phyloP scores from a whole-genome alignment of 1,140 invertebrate species.

The Drosophila asahinai region DNA sequence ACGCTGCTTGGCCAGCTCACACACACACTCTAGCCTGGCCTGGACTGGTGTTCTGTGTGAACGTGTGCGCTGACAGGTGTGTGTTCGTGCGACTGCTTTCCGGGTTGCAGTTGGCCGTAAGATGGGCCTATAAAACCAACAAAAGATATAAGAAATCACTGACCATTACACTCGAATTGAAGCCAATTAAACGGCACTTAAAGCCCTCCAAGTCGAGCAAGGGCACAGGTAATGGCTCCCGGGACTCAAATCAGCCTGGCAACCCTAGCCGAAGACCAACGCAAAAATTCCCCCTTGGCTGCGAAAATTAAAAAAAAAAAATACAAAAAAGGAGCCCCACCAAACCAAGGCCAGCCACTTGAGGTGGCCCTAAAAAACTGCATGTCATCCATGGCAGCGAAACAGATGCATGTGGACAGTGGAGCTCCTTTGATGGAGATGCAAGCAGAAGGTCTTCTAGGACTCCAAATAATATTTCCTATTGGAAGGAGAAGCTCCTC shows the following conservation, averaged over 20 bases:
- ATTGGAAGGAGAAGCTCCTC: too few relatives aligned
- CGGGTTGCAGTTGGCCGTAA: slow-evolving; percentile 40
- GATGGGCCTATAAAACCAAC: slow-evolving; percentile 22
- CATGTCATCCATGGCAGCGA: slow-evolving; percentile 61
- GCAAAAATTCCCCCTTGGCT: slow-evolving; percentile 28
- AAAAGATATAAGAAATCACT: slow-evolving; percentile 9
- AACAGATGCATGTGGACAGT: slow-evolving; percentile 42
- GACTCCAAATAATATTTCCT: too few relatives aligned
- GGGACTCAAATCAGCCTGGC: slow-evolving; percentile 4
- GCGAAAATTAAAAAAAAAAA: slow-evolving; percentile 2
- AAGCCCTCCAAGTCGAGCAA: slow-evolving; percentile 37
- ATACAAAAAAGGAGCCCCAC: slow-evolving; percentile 34
- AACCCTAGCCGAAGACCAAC: slow-evolving; percentile 24
- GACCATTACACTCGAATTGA: slow-evolving; percentile 44
- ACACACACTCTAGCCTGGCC: neutral
- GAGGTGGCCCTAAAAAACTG: slow-evolving; percentile 72
- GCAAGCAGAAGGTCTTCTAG: neutral
- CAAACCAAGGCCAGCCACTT: slow-evolving; percentile 70
- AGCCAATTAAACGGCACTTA: slow-evolving; percentile 60
- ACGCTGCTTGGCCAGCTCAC: slow-evolving; percentile 24
- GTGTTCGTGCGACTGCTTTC: slow-evolving; percentile 39
- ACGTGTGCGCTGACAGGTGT: slow-evolving; percentile 48
- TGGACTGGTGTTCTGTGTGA: slow-evolving; percentile 17
- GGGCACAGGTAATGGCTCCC: slow-evolving; percentile 33
- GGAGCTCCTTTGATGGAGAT: neutral